Evolutionary conservation across 2,797 vertebrate species (phyloP).

Genomic region (Typhlichthys subterraneus): DNA sequence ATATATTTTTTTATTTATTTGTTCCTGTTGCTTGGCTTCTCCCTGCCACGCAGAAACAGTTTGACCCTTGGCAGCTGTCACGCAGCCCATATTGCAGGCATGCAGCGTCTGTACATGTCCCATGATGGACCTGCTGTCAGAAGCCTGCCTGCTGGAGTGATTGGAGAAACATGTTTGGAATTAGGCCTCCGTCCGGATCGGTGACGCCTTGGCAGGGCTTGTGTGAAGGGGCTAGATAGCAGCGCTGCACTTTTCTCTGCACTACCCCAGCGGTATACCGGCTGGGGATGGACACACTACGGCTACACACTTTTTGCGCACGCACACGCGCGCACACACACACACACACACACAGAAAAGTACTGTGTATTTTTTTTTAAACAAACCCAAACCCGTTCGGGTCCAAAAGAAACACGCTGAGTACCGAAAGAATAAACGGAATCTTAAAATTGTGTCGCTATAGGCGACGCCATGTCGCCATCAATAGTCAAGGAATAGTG

Average conservation of each 20-base stretch:
- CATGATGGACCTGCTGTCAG: conserved; percentile 53
- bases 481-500: too few species aligned
- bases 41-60: conserved; percentile 26
- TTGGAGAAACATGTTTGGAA: conserved; percentile 71
- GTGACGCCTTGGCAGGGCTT: conserved; percentile 22
- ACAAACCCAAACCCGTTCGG: too few species aligned
- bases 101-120: conserved; percentile 41
- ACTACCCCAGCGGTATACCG: conserved; percentile 19
- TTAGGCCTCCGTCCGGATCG: conserved; percentile 50
- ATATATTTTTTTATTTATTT: background rate
- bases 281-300: conserved; percentile 32
- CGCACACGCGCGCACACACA: background rate
- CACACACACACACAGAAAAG: background rate
- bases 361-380: too few species aligned
- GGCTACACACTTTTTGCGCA: conserved; percentile 7
- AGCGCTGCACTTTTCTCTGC: conserved; percentile 9
- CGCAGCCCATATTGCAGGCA: conserved; percentile 47
- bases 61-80: conserved; percentile 52
- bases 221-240: conserved; percentile 6
- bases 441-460: too few species aligned
- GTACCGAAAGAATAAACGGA: too few species aligned
- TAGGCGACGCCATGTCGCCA: too few species aligned
- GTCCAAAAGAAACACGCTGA: too few species aligned
- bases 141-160: conserved; percentile 52
- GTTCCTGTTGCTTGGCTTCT: conserved; percentile 36